These are phyloP conservation scores for Aldabrachelys gigantea DNA, from an alignment of 2,113 vertebrate genomes.

Conservation along the genomic window DNA sequence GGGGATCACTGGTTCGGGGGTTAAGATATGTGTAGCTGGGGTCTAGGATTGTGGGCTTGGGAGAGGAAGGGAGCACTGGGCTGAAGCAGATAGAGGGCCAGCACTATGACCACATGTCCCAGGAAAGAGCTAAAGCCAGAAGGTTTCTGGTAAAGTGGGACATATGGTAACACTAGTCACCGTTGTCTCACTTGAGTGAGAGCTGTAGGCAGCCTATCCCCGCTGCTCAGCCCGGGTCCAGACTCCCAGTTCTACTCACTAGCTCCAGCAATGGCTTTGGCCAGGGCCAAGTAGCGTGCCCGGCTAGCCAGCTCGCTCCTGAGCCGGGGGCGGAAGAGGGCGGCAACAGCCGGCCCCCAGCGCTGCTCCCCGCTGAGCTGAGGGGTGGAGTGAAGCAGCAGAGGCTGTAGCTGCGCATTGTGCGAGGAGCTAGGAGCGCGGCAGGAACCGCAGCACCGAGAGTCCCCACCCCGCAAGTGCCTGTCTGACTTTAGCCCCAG, in stretches of 20 bases:
- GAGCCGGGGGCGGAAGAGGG: neutral
- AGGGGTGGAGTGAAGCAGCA: too few relatives aligned
- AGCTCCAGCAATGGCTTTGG: neutral
- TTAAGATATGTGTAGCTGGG: too few relatives aligned
- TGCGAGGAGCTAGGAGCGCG: neutral
- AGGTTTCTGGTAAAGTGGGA: too few relatives aligned
- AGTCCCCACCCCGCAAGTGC: too few relatives aligned
- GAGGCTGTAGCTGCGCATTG: neutral
- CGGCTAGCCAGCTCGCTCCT: neutral
- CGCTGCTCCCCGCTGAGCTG: neutral
- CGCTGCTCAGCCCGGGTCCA: fast-evolving
- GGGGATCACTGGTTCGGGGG: too few relatives aligned
- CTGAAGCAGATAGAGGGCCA: too few relatives aligned
- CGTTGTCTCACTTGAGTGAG: too few relatives aligned
- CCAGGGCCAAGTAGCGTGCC: fast-evolving
- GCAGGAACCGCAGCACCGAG: neutral
- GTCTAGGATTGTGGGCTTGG: too few relatives aligned
- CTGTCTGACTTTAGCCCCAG: neutral
- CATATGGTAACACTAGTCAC: too few relatives aligned
- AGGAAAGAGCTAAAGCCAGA: too few relatives aligned
- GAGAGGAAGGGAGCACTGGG: too few relatives aligned
- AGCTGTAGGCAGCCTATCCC: fast-evolving
- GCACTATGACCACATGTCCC: too few relatives aligned
- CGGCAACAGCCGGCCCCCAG: neutral
- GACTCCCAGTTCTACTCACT: fast-evolving